Evolutionary conservation across 2,797 vertebrate species (phyloP).

Genomic region (Pygocentrus nattereri): DNA sequence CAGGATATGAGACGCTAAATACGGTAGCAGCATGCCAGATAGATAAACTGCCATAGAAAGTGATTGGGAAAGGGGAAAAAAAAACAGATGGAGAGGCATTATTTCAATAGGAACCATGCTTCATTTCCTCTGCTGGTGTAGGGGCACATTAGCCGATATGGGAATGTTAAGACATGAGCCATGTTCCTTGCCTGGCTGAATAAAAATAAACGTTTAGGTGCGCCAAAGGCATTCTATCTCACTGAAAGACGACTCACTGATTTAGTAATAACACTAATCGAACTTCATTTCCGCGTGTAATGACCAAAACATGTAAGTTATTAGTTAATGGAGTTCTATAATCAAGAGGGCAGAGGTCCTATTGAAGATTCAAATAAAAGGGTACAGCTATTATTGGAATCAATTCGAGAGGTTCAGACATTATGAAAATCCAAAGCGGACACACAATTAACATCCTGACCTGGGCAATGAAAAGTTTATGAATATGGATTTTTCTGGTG

Average conservation of each 20-base stretch:
- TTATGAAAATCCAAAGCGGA: not conserved
- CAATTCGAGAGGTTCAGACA: not conserved
- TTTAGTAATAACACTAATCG: conserved; percentile 67
- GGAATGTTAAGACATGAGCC: conserved; percentile 40
- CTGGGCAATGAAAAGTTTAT: conserved; percentile 8
- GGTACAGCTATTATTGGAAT: conserved; percentile 7
- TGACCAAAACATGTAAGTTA: conserved; percentile 37
- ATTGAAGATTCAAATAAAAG: conserved; percentile 22
- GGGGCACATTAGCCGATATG: conserved; percentile 62
- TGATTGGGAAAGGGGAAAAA: conserved; percentile 58
- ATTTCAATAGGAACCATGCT: conserved; percentile 63
- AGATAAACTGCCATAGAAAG: conserved; percentile 64
- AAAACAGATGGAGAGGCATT: conserved; percentile 66
- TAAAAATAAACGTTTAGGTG: conserved; percentile 58
- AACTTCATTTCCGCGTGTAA: conserved; percentile 47
- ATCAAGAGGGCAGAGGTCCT: conserved; percentile 34
- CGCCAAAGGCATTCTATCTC: conserved; percentile 32
- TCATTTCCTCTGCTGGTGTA: conserved; percentile 63
- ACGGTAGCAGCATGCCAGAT: conserved; percentile 61
- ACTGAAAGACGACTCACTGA: conserved; percentile 63
- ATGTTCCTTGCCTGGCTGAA: conserved; percentile 12
- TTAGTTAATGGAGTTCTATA: conserved; percentile 61
- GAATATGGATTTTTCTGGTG: conserved; percentile 13
- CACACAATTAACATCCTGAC: conserved; percentile 34
- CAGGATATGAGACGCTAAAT: conserved; percentile 18